Evolutionary conservation across 2,113 vertebrate species (phyloP).

Genomic region (Ascaphus truei): DNA sequence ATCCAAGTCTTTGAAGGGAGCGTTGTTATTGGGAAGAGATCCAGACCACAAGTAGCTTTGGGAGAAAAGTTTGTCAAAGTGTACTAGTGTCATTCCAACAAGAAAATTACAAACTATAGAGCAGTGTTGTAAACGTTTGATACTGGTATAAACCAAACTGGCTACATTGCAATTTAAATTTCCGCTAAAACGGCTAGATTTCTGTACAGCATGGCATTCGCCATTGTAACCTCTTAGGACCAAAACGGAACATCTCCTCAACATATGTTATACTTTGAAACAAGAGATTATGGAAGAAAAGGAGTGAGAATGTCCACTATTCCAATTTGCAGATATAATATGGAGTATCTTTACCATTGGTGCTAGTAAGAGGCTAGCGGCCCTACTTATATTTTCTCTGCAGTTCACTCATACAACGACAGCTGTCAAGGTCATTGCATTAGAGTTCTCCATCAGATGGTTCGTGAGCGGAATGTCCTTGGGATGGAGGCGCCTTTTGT

Average conservation of each 20-base stretch:
- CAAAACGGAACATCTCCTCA: too few relatives aligned
- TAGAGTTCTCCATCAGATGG: constrained; percentile 71
- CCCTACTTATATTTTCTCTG: constrained; percentile 65
- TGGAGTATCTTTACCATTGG: not conserved
- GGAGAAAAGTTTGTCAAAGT: constrained; percentile 4
- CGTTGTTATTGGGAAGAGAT: constrained; percentile 10
- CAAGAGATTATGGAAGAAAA: too few relatives aligned
- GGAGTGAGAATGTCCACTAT: too few relatives aligned
- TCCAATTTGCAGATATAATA: not conserved
- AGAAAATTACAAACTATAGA: too few relatives aligned
- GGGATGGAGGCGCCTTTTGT: constrained; percentile 63
- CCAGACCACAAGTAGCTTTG: not conserved
- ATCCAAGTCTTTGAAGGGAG: constrained; percentile 19
- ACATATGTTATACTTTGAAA: too few relatives aligned
- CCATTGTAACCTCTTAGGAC: too few relatives aligned
- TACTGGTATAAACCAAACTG: too few relatives aligned
- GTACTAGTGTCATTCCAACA: too few relatives aligned
- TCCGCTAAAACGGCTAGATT: too few relatives aligned
- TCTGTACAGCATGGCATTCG: too few relatives aligned
- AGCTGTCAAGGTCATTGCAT: constrained; percentile 65
- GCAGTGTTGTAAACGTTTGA: too few relatives aligned
- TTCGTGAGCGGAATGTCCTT: constrained; percentile 68
- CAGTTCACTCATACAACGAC: constrained; percentile 70
- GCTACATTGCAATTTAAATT: too few relatives aligned
- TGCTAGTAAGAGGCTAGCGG: not conserved